Percentiles rank a stretch among this genome's conserved stretches.
These are phyloP conservation scores for Arremon aurantiirostris DNA, from an alignment of 2,797 vertebrate species.

Conservation along the genomic window DNA sequence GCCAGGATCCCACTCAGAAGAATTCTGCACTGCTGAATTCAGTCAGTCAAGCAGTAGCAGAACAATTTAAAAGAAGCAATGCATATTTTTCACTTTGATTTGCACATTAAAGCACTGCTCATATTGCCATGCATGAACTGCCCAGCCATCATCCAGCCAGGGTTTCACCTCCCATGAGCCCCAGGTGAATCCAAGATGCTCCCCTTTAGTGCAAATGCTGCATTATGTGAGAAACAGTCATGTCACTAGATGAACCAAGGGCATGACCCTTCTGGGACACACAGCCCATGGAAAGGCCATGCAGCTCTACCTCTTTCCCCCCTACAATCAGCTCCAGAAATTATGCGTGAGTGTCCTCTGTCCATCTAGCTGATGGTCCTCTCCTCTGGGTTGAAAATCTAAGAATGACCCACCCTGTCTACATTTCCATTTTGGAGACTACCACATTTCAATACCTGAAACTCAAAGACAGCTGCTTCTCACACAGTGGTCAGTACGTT, in stretches of 20 bases:
- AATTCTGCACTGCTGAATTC: background rate
- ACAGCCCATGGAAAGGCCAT: background rate
- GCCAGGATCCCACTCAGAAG: background rate
- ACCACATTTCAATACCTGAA: background rate
- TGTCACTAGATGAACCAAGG: background rate
- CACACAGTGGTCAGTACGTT: background rate
- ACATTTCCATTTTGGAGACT: background rate
- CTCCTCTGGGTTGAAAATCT: background rate
- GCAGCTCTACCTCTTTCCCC: background rate
- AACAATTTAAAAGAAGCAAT: background rate
- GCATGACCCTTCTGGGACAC: background rate
- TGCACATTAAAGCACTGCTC: background rate
- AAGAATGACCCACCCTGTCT: background rate
- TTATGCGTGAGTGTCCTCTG: accelerated
- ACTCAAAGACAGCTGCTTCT: background rate
- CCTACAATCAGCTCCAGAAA: background rate
- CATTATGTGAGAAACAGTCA: accelerated
- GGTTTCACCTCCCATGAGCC: background rate
- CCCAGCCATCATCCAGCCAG: background rate
- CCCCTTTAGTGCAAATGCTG: background rate
- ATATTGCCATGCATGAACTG: background rate
- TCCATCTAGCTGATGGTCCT: background rate
- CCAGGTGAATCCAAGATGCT: background rate
- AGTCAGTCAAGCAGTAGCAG: background rate
- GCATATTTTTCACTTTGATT: accelerated